Conservation (phyloP, 1,140 invertebrate genomes). For the Pogonomyrmex californicus region DNA sequence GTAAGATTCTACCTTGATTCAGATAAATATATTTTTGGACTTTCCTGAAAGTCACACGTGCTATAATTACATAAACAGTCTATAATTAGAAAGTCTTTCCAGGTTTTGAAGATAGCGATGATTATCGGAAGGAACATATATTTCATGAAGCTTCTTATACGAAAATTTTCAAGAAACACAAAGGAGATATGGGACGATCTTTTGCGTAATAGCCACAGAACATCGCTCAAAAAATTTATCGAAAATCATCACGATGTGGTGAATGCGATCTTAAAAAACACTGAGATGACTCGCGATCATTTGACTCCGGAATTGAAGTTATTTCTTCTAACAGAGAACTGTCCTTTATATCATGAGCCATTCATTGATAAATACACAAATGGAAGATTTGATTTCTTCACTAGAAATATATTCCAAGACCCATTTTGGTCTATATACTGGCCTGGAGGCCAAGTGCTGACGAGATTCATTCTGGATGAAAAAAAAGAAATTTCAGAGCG, state of each 20-base stretch:
- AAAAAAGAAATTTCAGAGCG: constrained; percentile 50
- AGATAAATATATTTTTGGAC: constrained; percentile 26
- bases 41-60: neutral
- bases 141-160: neutral
- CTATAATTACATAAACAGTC: neutral
- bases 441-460: constrained; percentile 88
- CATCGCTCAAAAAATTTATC: neutral
- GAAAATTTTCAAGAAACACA: constrained; percentile 22
- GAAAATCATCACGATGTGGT: constrained; percentile 29
- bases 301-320: constrained; percentile 88
- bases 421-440: constrained; percentile 89
- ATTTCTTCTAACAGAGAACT: constrained; percentile 87
- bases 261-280: constrained; percentile 70
- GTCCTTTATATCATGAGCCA: constrained; percentile 85
- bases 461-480: constrained; percentile 84
- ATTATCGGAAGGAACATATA: neutral
- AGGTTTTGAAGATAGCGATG: constrained; percentile 24
- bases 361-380: constrained; percentile 71
- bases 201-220: neutral
- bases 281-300: constrained; percentile 81
- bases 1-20: neutral
- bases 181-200: constrained; percentile 9
- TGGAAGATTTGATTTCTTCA: constrained; percentile 74
- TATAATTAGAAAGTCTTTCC: constrained; percentile 19
- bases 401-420: constrained; percentile 75